Conservation (phyloP, 2,113 vertebrate species). For the Calyptommatus sinebrachiatus region DNA sequence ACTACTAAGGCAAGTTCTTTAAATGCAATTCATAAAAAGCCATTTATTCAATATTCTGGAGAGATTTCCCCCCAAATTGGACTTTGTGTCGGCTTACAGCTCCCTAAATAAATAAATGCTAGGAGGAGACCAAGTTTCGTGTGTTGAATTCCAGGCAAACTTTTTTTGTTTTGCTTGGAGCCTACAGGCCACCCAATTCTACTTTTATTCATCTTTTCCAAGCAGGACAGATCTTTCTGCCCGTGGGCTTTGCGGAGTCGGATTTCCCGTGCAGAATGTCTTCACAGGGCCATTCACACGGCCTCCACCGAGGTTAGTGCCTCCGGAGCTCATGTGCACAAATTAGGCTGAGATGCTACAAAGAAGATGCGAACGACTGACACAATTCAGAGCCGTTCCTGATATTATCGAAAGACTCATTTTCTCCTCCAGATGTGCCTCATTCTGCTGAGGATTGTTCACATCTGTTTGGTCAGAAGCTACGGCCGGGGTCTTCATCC, state of each 20-base stretch:
- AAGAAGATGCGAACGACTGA: conserved; percentile 79
- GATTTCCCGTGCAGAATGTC: conserved; percentile 67
- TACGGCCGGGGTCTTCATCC: conserved; percentile 53
- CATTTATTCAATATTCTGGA: conserved; percentile 24
- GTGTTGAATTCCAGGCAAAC: not conserved
- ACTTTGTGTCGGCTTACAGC: not conserved
- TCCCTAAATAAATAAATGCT: not conserved
- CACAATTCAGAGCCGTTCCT: conserved; percentile 83
- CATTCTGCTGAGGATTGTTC: no score
- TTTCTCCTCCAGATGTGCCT: no score
- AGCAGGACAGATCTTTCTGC: conserved; percentile 45
- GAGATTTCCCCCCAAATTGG: conserved; percentile 4
- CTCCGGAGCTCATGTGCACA: conserved; percentile 72
- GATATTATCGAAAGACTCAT: conserved; percentile 63
- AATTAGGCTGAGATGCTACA: conserved; percentile 74
- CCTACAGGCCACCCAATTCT: conserved; percentile 31
- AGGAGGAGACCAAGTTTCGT: not conserved
- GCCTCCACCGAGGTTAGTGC: no score
- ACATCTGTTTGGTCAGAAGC: no score
- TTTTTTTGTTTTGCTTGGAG: conserved; percentile 40
- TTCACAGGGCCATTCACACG: conserved; percentile 72
- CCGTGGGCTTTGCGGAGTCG: conserved; percentile 69
- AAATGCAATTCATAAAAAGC: conserved; percentile 37
- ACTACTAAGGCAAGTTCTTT: conserved; percentile 44
- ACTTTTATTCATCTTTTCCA: conserved; percentile 52